Base-by-base conservation (phyloP, 2,113 vertebrate genomes). In the Hypanus sabinus region DNA sequence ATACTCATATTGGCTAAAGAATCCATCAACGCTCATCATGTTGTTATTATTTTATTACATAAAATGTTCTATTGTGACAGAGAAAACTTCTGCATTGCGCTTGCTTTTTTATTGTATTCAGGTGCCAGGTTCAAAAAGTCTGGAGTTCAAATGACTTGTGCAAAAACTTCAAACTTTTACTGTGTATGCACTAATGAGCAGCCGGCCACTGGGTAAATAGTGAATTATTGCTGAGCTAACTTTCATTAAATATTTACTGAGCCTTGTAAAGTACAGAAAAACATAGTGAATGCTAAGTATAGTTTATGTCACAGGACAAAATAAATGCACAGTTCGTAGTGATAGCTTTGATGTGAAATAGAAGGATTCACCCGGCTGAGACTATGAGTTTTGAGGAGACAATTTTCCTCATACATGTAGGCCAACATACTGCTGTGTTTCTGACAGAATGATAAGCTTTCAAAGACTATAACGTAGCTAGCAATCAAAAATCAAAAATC, bases 371-470 rank as follows among this genome's bases (percentile, higher is more conserved):
- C 96, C 97, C 96, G 95, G 95, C 96, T 96, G 96, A 97, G 96
- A 96, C 97, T 96, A 97, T 97, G 96, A 97, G 96, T 96, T 97
- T 97, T 95, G 94, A 96, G 96, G 97, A 97, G 97, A 97, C 96
- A 97, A 97, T 97, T 97, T 97, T 96, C 95, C 96, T 97, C 96
- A 96, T 96, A 97, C 94, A 93, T 96, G 96, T 96, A 96, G 96
- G 96, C 94, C 96, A 95, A 95, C 95, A 95, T 94, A 96, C 96
- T 96, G 96, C 96, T 97, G 96, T 95, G 97, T 93, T 95, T 96
- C 95, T 96, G 96, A 97, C 96, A 96, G 95, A 97, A 94, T 96
- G 95, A 96, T 80, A 96, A 95, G 94, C 96, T 96, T 96, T 94
- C 94, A 95, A 95, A 95, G 55, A 87, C 95, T 96, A 95, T 96